phyloP scores from a whole-genome alignment of 2,888 invertebrate genomes.

The Tachystola acroxantha region DNA sequence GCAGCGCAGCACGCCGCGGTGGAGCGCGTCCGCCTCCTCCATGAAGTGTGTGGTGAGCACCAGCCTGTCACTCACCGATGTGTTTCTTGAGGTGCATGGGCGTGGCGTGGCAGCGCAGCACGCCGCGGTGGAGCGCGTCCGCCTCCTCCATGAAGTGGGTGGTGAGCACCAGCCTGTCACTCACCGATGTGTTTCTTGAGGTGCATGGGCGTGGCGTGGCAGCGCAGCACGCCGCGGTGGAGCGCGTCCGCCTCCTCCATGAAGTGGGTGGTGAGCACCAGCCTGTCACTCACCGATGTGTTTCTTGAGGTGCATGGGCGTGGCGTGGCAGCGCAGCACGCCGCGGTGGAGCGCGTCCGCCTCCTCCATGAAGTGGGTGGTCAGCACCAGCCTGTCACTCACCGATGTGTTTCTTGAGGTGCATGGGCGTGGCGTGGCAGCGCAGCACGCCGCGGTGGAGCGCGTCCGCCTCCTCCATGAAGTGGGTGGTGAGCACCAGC shows the following conservation, averaged over 20 bases:
- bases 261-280: conserved; percentile 94
- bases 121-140: conserved; percentile 88
- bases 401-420: conserved; percentile 82
- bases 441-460: conserved; percentile 85
- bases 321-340: conserved; percentile 85
- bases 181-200: conserved; percentile 81
- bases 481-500: conserved; percentile 93
- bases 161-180: conserved; percentile 83
- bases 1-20: conserved; percentile 84
- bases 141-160: conserved; percentile 99
- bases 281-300: conserved; percentile 54
- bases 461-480: conserved; percentile 97
- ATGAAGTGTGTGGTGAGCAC: too few relatives aligned
- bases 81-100: conserved; percentile 88
- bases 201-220: conserved; percentile 90
- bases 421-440: conserved; percentile 90
- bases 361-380: conserved; percentile 98
- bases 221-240: conserved; percentile 83
- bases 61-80: conserved; percentile 47
- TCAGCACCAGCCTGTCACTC: conserved; percentile 81
- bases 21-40: conserved; percentile 96
- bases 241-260: conserved; percentile 98
- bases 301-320: conserved; percentile 89
- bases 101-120: conserved; percentile 87
- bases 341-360: conserved; percentile 92